Evolutionary conservation across 2,113 vertebrate species (phyloP).

Genomic region (Ginglymostoma cirratum): DNA sequence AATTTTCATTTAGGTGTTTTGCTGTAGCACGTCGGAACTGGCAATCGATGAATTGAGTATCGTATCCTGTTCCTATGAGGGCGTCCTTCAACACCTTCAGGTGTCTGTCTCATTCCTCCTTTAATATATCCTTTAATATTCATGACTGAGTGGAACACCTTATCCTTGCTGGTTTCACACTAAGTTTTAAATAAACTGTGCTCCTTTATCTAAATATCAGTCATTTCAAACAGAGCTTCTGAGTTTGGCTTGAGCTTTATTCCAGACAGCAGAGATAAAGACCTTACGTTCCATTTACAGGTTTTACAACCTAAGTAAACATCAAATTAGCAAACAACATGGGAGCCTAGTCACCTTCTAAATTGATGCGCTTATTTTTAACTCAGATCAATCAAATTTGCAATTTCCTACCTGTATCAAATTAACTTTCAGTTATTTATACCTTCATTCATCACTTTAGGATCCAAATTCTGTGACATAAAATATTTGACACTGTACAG

Average conservation of each 20-base stretch:
- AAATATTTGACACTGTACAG: not conserved
- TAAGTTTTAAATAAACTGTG: not conserved
- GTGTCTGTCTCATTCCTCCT: too few relatives aligned
- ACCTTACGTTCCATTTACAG: not conserved
- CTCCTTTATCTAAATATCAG: not conserved
- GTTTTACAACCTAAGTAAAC: not conserved
- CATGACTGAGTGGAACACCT: not conserved
- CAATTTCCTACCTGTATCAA: not conserved
- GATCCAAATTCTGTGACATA: not conserved
- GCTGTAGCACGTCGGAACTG: too few relatives aligned
- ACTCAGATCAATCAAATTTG: not conserved
- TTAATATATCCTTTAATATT: not conserved
- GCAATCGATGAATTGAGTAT: too few relatives aligned
- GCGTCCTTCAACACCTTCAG: too few relatives aligned
- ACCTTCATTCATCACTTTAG: not conserved
- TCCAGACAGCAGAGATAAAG: not conserved
- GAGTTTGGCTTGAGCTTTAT: not conserved
- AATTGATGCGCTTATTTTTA: not conserved
- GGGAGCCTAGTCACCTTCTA: not conserved
- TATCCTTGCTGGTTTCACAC: not conserved
- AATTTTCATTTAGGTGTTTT: too few relatives aligned
- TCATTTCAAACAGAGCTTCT: not conserved
- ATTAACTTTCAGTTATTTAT: not conserved
- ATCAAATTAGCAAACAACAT: not conserved
- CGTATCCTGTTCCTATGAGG: too few relatives aligned